Evolutionary conservation across 2,888 invertebrate species (phyloP), one percentile per base, ranked within the genome.

Genomic region (Dastarcus helophoroides): DNA sequence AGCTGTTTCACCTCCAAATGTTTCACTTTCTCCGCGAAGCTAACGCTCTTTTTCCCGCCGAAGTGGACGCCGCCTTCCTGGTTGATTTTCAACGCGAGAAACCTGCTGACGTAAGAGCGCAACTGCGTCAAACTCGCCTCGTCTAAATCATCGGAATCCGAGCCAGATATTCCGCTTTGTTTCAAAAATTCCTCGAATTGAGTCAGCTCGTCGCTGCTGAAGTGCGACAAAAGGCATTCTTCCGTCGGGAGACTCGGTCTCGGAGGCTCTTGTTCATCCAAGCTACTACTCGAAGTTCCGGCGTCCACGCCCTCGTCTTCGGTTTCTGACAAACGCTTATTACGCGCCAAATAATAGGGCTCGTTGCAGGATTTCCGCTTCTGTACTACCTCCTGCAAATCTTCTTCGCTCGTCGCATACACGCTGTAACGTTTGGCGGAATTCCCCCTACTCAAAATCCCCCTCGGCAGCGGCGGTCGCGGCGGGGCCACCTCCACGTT

Each of bases 301-400:
- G 62, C 62, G 39, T 63, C 63, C 8, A 76, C 74, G 23, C 74
- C 75, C 60, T 76, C 75, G 48, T 76, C 75, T 45, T 71, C 58
- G 54, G 62, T 61, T 47, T 63, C 52, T 49, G 67, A 61, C 23
- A 60, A 46, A 34, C 58, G 42, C 44, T 56, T 54, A 34, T 56
- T 56, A 32, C 59, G 48, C 31, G 47, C 43, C 25, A 44, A 36
- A 49, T 73, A 76, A 45, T 77, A 76, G 1, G 80, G 78, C 49
- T 83, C 83, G 53, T 79, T 81, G 28, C 82, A 58, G n/a, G 82
- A 81, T 57, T 78, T 70, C 27, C 82, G 64, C 52, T 83, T 83
- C 36, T 69, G 69, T 46, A 38, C 57, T 50, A 41, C 58, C 51
- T 46, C 66, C 17, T 60, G 60, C 2, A 62, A 60, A 31, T 65